Conservation (phyloP, 1,140 invertebrate genomes). For the Bombus huntii region DNA sequence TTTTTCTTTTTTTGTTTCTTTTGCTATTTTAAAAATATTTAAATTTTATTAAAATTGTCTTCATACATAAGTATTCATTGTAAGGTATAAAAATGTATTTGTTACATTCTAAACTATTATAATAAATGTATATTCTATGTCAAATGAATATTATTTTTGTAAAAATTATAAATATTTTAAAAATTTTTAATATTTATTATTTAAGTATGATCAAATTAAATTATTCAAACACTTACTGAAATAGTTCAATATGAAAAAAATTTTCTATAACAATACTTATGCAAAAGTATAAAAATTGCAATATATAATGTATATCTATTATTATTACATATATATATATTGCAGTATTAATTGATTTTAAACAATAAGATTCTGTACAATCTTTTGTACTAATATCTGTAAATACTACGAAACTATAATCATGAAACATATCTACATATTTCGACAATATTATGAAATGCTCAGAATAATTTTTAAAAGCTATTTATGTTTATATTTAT, state of each 20-base stretch:
- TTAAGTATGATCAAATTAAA: neutral
- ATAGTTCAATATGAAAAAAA: neutral
- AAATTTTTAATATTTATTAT: neutral
- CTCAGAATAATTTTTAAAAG: neutral
- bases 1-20: neutral
- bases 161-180: neutral
- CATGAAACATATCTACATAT: neutral
- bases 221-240: neutral
- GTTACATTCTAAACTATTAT: constrained; percentile 20
- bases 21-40: neutral
- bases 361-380: neutral
- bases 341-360: neutral
- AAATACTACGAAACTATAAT: neutral
- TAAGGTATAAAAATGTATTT: constrained; percentile 18
- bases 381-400: neutral
- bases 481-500: neutral
- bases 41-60: neutral
- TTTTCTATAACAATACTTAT: neutral
- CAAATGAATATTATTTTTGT: too few relatives aligned
- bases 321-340: neutral
- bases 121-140: constrained; percentile 11
- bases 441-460: neutral
- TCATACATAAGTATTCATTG: neutral
- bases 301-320: neutral
- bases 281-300: neutral